Base-by-base conservation (phyloP, 2,113 vertebrate genomes). In the Platichthys flesus region DNA sequence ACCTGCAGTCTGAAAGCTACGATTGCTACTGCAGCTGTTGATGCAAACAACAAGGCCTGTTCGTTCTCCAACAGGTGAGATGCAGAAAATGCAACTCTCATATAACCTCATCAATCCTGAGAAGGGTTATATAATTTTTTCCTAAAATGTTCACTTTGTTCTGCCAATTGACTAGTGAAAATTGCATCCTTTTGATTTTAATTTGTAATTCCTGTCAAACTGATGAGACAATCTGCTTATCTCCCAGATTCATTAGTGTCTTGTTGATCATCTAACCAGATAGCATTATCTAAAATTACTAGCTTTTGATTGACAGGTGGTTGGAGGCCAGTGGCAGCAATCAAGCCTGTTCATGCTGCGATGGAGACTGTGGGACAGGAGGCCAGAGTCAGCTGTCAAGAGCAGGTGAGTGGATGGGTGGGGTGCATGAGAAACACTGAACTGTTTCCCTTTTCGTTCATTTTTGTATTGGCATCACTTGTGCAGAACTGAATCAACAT, bases 11-110 rank as follows among this genome's bases (percentile, higher is more conserved):
- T 93, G 79, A 91, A 31, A 51, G 90, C 91, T 18, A 71, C 21
- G 0, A 31, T 40, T 2, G 83, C 76, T 13, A 0, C 70, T 9
- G 52, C 55, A 9, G 21, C 78, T 1, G 57, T 72, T 6, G 71
- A 74, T 2, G 31, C 26, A 42, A 45, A 63, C 15, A 85, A 67
- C 75, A 93, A 93, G 20, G 90, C 90, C 65, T 93, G 91, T 26
- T 93, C 88, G 2, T 93, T 88, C 64, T 13, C 74, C n/a, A 72
- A 73, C 4, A 61, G 90, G 90, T 93, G 54, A 88, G 81, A 65
- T 2, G 0, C 16, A 40, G 37, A 40, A 40, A 40, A 2, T 47
- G 14, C 23, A 51, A n/a, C 40, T 40, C 76, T 21, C n/a, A 24
- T 28, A 40, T 28, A 64, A 54, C 63, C 9, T 24, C 80, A 54